Conservation (phyloP, 2,113 vertebrate species). For the Mirza zaza region DNA sequence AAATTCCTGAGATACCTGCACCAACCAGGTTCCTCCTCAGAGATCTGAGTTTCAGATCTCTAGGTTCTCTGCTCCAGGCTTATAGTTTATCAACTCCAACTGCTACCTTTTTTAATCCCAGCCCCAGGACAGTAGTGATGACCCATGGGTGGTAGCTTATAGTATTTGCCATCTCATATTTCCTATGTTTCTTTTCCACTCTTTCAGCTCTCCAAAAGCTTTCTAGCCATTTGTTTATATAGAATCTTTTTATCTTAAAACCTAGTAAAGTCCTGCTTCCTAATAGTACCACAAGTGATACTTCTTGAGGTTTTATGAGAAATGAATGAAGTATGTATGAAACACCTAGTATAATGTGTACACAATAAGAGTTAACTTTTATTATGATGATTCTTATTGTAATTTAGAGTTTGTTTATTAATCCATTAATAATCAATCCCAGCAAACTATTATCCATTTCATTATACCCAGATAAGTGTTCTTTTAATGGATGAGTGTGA, state of each 20-base stretch:
- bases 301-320: neutral
- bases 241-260: neutral
- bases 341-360: neutral
- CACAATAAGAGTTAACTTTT: neutral
- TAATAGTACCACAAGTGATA: neutral
- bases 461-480: neutral
- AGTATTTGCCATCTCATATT: neutral
- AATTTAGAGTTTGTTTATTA: neutral
- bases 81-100: neutral
- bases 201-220: neutral
- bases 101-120: neutral
- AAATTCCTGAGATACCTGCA: neutral
- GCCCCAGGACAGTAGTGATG: no score
- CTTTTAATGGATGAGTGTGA: neutral
- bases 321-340: neutral
- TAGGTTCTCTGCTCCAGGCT: fast-evolving
- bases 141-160: neutral
- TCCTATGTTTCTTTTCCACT: neutral
- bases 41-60: neutral
- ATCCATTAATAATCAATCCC: neutral
- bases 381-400: neutral
- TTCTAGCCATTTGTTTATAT: neutral
- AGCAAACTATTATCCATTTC: neutral
- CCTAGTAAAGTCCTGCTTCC: neutral
- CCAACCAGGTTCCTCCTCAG: neutral